Evolutionary conservation across 2,797 vertebrate species (phyloP).

Genomic region (Rhinichthys osculus): DNA sequence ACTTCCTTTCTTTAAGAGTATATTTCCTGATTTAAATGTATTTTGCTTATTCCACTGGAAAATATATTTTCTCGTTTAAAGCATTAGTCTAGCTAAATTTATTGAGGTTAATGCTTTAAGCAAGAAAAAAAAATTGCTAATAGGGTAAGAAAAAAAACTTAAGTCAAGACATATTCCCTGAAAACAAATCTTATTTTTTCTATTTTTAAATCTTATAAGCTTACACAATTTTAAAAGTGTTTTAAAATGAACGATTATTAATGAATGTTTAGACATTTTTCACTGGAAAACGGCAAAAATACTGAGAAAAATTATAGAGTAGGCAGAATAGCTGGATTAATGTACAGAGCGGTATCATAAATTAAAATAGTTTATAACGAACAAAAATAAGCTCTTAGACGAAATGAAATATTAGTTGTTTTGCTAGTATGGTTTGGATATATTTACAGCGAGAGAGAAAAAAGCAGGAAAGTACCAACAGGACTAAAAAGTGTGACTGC

Average conservation of each 20-base stretch:
- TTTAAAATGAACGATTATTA: not conserved
- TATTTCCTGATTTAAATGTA: not conserved
- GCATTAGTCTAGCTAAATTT: not conserved
- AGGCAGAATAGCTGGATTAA: conserved; percentile 7
- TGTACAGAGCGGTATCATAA: conserved; percentile 30
- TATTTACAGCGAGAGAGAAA: conserved; percentile 3
- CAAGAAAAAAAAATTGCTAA: not conserved
- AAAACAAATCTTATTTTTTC: not conserved
- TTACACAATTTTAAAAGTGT: conserved; percentile 8
- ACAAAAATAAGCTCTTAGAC: conserved; percentile 19
- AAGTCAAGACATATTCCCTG: not conserved
- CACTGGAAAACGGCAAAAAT: not conserved
- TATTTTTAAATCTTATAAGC: not conserved
- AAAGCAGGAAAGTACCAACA: conserved; percentile 16
- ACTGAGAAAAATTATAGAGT: not conserved
- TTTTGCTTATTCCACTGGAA: not conserved
- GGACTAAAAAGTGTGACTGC: conserved; percentile 31
- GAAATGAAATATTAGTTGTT: conserved; percentile 36
- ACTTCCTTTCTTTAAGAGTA: too few species aligned
- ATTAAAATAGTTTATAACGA: conserved; percentile 25
- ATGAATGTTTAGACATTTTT: conserved; percentile 7
- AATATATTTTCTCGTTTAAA: not conserved
- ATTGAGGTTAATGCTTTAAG: not conserved
- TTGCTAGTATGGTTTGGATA: conserved; percentile 22
- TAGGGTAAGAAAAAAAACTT: not conserved